These are phyloP conservation scores for Drosophila tani DNA, from an alignment of 1,140 invertebrate genomes.

Conservation along the genomic window DNA sequence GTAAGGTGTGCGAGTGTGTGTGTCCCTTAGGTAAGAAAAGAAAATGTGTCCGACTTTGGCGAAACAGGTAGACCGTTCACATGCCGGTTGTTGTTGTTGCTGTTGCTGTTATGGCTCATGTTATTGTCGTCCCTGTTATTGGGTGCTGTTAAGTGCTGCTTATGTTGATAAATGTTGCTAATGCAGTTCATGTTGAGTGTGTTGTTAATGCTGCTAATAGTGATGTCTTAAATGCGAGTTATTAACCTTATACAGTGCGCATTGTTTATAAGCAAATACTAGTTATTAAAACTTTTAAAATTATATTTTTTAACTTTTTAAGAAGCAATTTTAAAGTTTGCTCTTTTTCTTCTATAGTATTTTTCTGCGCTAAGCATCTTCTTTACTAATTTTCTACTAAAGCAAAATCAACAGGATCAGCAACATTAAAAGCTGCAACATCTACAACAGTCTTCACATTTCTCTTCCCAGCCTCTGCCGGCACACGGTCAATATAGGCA, in stretches of 20 bases:
- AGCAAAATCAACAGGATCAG: too few relatives aligned
- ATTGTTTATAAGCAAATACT: background rate
- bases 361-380: too few relatives aligned
- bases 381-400: too few relatives aligned
- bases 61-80: constrained; percentile 73
- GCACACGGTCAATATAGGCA: too few relatives aligned
- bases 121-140: constrained; percentile 23
- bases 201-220: background rate
- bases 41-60: constrained; percentile 76
- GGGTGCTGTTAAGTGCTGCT: constrained; percentile 14
- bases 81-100: constrained; percentile 46
- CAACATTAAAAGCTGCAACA: too few relatives aligned
- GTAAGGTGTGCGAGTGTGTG: constrained; percentile 16
- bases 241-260: background rate
- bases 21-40: constrained; percentile 78
- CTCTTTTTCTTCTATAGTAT: too few relatives aligned
- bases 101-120: constrained; percentile 15
- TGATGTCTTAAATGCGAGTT: background rate
- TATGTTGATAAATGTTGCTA: constrained; percentile 1
- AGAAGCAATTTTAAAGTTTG: too few relatives aligned
- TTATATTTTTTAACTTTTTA: too few relatives aligned
- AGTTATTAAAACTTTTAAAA: too few relatives aligned
- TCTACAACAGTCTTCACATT: too few relatives aligned
- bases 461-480: too few relatives aligned
- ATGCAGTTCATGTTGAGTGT: background rate